Conservation (phyloP, 2,888 invertebrate species). For the Amiota mariae region DNA sequence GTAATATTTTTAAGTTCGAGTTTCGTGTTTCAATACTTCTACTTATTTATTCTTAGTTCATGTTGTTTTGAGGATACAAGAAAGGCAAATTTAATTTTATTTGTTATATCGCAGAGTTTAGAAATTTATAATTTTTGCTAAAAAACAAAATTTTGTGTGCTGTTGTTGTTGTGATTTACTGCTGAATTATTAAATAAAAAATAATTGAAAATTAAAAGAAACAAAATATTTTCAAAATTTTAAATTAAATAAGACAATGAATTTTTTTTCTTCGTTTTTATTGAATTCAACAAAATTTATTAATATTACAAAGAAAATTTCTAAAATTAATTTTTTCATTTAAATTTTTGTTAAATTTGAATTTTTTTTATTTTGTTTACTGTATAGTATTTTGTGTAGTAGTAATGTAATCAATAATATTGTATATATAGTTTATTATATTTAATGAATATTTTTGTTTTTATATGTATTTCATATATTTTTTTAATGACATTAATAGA, state of each 20-base stretch:
- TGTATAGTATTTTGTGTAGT: constrained; percentile 11
- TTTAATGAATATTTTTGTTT: no score
- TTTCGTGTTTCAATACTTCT: no score
- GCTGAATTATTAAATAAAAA: constrained; percentile 64
- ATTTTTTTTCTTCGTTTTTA: constrained; percentile 44
- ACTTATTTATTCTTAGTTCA: no score
- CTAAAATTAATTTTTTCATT: constrained; percentile 48
- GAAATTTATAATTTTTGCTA: no score
- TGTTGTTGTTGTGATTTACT: constrained; percentile 37
- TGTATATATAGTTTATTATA: no score
- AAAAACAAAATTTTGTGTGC: no score
- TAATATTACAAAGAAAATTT: constrained; percentile 64
- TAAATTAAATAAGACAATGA: constrained; percentile 59
- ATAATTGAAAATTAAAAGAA: background rate
- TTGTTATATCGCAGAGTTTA: no score
- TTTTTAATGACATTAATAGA: no score
- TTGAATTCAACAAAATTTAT: constrained; percentile 64
- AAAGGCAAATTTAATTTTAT: no score
- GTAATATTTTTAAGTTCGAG: no score
- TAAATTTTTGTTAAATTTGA: constrained; percentile 46
- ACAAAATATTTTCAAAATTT: background rate
- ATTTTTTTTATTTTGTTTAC: constrained; percentile 30
- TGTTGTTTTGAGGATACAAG: no score
- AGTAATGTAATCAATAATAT: background rate
- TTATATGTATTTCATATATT: no score